Evolutionary conservation across 2,888 invertebrate species (phyloP).

Genomic region (Apodemia mormo): DNA sequence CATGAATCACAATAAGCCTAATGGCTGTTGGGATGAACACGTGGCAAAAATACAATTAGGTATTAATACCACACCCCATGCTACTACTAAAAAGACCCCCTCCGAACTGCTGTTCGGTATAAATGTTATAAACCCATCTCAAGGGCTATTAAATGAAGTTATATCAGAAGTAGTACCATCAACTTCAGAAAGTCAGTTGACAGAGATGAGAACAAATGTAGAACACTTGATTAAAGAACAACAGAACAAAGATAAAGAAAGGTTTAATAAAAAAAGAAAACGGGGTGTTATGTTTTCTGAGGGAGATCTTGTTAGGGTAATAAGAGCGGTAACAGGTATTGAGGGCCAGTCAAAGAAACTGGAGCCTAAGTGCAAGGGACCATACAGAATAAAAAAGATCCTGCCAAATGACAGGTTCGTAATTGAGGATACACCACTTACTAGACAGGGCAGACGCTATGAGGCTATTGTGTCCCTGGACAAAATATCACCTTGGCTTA

Average conservation of each 20-base stretch:
- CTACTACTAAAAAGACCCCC: constrained; percentile 24
- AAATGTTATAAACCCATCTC: neutral
- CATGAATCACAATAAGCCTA: constrained; percentile 20
- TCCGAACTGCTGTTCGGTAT: constrained; percentile 29
- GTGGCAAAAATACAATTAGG: constrained; percentile 31
- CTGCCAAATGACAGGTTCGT: constrained; percentile 27
- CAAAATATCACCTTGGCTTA: constrained; percentile 25
- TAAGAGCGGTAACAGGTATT: constrained; percentile 24
- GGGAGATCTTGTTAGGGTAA: constrained; percentile 32
- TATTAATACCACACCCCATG: constrained; percentile 30
- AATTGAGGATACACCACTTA: constrained; percentile 26
- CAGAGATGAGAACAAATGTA: constrained; percentile 23
- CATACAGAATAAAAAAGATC: constrained; percentile 29
- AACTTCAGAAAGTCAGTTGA: constrained; percentile 4
- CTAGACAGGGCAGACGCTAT: constrained; percentile 17
- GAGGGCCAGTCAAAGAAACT: constrained; percentile 35
- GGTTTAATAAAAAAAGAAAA: constrained; percentile 30
- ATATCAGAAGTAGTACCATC: constrained; percentile 7
- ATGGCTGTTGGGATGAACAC: constrained; percentile 28
- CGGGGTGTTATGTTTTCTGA: constrained; percentile 19
- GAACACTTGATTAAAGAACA: constrained; percentile 25
- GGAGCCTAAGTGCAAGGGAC: constrained; percentile 31
- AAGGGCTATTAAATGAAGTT: constrained; percentile 23
- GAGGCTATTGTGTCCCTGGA: constrained; percentile 19
- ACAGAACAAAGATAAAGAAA: constrained; percentile 30